Base-by-base conservation (phyloP, 2,888 invertebrate species). In the Nomada fucata region DNA sequence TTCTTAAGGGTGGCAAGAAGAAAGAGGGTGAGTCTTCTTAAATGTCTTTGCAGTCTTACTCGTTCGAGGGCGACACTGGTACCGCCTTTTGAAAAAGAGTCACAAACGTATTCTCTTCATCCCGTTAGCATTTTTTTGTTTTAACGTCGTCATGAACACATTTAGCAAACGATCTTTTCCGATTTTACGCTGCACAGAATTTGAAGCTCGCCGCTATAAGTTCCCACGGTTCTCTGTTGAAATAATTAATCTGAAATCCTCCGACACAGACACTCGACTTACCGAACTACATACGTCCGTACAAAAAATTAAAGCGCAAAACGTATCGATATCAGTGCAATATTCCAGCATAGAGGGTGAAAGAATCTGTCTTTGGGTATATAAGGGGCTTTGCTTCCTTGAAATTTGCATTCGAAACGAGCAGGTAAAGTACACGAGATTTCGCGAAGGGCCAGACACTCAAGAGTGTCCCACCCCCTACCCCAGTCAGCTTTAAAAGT, bases 21-120 rank as follows among this genome's bases (percentile, higher is more conserved):
- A 93, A 85, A 86, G 89, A 89, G 88, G 89, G 86, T 88, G 89
- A 80, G 90, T 87, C 91, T 93, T 93, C 93, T 93, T 93, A 93
- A 93, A 93, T 91, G 90, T 92, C 91, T 91, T 92, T 91, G 74
- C 86, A 69, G 78, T 85, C 87, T 91, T 90, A 64, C 81, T 91
- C 93, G 92, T 87, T 88, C 83, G 93, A 93, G 93, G 93, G 93
- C 93, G 91, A 89, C 93, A 93, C 93, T 74, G 70, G 92, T 92
- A 86, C 79, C 75, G 50, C 59, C 65, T 80, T 82, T 81, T 75
- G 79, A 86, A 86, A 88, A 85, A 89, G 81, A 78, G 73, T 29
- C 52, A 60, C 10, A 26, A 75, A 68, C 42, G 23, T 53, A 42
- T 59, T 18, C 2, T 18, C 2, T 20, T 61, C 15, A 15, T 47